Evolutionary conservation across 2,113 vertebrate species (phyloP).

Genomic region (Dunckerocampus dactyliophorus): DNA sequence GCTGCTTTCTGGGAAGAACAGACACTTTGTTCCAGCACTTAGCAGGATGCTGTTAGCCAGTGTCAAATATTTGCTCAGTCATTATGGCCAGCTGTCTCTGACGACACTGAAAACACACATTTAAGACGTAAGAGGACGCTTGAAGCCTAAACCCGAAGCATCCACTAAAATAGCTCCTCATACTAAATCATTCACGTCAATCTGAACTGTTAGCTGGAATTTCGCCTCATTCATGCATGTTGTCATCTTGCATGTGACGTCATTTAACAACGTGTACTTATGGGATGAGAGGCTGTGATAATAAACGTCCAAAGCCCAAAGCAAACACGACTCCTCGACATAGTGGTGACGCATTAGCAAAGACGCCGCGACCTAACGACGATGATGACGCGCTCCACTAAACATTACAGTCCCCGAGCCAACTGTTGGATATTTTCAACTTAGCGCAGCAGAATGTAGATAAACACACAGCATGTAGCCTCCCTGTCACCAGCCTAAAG

Average conservation of each 20-base stretch:
- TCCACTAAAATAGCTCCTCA: background rate
- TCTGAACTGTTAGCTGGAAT: too few species aligned
- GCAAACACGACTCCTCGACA: slow-evolving; percentile 7
- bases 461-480: slow-evolving; percentile 61
- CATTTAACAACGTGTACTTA: too few species aligned
- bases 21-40: slow-evolving; percentile 32
- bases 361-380: background rate
- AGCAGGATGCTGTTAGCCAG: slow-evolving; percentile 49
- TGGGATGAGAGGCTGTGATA: too few species aligned
- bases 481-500: slow-evolving; percentile 50
- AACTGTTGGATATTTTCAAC: slow-evolving; percentile 50
- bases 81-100: slow-evolving; percentile 43
- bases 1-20: too few species aligned
- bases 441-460: slow-evolving; percentile 55
- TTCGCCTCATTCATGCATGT: background rate
- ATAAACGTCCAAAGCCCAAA: background rate
- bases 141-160: background rate
- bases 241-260: background rate
- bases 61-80: slow-evolving; percentile 60
- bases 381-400: slow-evolving; percentile 13
- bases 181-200: too few species aligned
- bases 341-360: background rate
- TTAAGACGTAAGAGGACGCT: too few species aligned
- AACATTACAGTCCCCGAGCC: slow-evolving; percentile 26
- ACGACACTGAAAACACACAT: too few species aligned